Conservation (phyloP, 2,797 vertebrate genomes). For the Peromyscus nudipes region DNA sequence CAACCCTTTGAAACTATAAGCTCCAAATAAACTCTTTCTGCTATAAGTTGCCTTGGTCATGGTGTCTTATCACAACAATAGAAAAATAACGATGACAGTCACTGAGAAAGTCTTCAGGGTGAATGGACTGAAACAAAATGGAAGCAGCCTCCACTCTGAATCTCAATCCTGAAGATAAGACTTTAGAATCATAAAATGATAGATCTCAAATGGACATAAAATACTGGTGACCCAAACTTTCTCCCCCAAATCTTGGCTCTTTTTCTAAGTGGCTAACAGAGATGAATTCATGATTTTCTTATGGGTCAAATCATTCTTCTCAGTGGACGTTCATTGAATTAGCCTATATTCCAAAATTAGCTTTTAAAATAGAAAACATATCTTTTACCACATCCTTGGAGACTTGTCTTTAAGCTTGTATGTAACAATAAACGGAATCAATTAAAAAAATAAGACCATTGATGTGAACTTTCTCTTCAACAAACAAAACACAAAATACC, state of each 20-base stretch:
- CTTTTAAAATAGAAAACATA: constrained; percentile 50
- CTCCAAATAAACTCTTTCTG: not conserved
- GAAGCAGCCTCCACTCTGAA: not conserved
- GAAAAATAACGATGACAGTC: not conserved
- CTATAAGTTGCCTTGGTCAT: not conserved
- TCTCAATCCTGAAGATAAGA: constrained; percentile 9
- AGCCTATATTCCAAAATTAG: constrained; percentile 47
- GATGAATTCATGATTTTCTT: constrained; percentile 10
- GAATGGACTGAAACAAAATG: not conserved
- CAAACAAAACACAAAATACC: constrained; percentile 82
- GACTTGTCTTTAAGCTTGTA: constrained; percentile 33
- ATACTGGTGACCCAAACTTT: not conserved
- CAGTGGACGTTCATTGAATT: constrained; percentile 40
- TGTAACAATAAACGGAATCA: constrained; percentile 31
- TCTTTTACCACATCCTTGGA: constrained; percentile 40
- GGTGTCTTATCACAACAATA: not conserved
- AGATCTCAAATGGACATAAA: not conserved
- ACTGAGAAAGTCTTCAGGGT: constrained; percentile 16
- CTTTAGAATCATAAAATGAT: not conserved
- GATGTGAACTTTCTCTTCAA: constrained; percentile 76
- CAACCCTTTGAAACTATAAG: not conserved
- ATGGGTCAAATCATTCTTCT: not conserved
- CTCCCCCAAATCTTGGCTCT: not conserved
- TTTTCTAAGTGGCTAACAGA: not conserved
- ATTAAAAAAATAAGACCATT: constrained; percentile 57